Conservation (phyloP, 1,140 invertebrate species). For the Hycleus cichorii region DNA sequence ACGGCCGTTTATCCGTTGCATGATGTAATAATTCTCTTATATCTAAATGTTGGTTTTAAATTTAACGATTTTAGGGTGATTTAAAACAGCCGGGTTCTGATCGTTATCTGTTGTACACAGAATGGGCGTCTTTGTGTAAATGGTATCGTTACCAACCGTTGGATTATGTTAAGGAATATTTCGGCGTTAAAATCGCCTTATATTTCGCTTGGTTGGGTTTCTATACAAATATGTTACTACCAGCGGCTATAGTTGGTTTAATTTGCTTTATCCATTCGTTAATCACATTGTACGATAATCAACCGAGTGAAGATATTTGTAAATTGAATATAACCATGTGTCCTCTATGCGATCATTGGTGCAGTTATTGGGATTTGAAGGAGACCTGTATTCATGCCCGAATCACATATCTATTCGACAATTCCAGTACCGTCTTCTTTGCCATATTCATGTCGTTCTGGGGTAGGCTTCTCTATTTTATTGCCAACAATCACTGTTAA, state of each 20-base stretch:
- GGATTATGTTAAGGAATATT: slow-evolving; percentile 83
- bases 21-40: slow-evolving; percentile 57
- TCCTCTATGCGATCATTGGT: slow-evolving; percentile 75
- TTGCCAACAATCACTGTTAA: background rate
- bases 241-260: slow-evolving; percentile 75
- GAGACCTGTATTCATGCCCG: slow-evolving; percentile 81
- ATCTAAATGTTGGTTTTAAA: slow-evolving; percentile 4
- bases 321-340: slow-evolving; percentile 65
- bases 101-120: slow-evolving; percentile 69
- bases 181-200: slow-evolving; percentile 85
- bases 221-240: slow-evolving; percentile 90
- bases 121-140: slow-evolving; percentile 78
- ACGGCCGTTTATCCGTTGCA: slow-evolving; percentile 84
- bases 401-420: slow-evolving; percentile 92
- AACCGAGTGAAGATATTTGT: slow-evolving; percentile 79
- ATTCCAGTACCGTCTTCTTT: slow-evolving; percentile 87
- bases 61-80: slow-evolving; percentile 56
- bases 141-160: slow-evolving; percentile 82
- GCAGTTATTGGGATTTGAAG: slow-evolving; percentile 81
- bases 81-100: slow-evolving; percentile 58
- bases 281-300: slow-evolving; percentile 61
- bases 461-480: slow-evolving; percentile 50
- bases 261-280: slow-evolving; percentile 76
- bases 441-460: slow-evolving; percentile 96
- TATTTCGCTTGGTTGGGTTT: slow-evolving; percentile 98